Evolutionary conservation across 2,888 invertebrate species (phyloP).

Genomic region (Troilus luridus): DNA sequence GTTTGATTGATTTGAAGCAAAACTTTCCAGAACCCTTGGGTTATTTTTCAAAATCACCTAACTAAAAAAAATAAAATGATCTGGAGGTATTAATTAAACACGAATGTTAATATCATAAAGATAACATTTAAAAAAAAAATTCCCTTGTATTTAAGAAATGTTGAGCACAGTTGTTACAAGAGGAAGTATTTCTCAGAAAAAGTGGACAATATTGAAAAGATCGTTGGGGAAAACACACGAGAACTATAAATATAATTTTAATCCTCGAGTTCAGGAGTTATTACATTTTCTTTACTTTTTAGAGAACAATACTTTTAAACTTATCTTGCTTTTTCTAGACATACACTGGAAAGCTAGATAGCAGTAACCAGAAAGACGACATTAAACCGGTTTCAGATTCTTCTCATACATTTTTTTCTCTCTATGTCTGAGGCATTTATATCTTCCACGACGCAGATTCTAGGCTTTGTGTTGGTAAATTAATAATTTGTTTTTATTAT

Average conservation of each 20-base stretch:
- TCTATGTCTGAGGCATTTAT: not conserved
- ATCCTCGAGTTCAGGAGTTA: too few species aligned
- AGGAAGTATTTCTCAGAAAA: not conserved
- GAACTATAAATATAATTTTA: too few species aligned
- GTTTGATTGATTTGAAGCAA: too few species aligned
- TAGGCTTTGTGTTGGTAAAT: not conserved
- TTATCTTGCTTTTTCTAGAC: not conserved
- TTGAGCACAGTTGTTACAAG: not conserved
- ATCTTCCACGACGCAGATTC: not conserved
- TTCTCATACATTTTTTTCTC: not conserved
- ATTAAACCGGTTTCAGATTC: not conserved
- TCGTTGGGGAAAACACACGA: not conserved
- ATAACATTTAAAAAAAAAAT: too few species aligned
- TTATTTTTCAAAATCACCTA: too few species aligned
- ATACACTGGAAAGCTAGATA: not conserved
- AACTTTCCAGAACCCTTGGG: too few species aligned
- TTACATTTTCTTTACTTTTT: not conserved
- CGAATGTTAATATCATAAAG: too few species aligned
- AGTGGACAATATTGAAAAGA: not conserved
- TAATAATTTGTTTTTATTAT: not conserved
- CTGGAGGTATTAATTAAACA: too few species aligned
- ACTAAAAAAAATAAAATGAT: too few species aligned
- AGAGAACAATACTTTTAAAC: not conserved
- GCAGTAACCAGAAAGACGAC: not conserved
- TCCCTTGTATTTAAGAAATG: not conserved